A percentile compares a stretch with the other conserved stretches of the same genome.
Conservation (phyloP, 2,797 vertebrate genomes). For the Typhlichthys subterraneus region DNA sequence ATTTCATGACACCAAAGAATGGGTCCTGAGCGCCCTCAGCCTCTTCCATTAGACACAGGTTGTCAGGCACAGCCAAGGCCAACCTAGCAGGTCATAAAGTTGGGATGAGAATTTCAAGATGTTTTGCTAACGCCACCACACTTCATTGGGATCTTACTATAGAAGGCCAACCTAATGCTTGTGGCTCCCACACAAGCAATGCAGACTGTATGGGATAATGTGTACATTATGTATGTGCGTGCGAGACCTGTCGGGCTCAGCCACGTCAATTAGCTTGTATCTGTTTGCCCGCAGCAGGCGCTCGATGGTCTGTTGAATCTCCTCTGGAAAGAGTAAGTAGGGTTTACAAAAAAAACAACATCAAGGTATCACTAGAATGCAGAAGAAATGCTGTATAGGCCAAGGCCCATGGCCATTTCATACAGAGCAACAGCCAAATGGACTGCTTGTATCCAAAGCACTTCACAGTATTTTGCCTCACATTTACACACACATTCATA, state of each 20-base stretch:
- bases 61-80: conserved; percentile 71
- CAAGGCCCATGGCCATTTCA: too few relatives aligned
- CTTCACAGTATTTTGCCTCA: too few relatives aligned
- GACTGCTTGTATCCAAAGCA: too few relatives aligned
- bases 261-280: conserved; percentile 76
- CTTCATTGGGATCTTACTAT: neutral
- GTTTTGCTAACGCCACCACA: neutral
- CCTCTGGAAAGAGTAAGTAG: conserved; percentile 66
- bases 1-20: conserved; percentile 83
- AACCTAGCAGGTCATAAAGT: conserved; percentile 47
- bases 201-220: neutral
- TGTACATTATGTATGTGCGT: conserved; percentile 3
- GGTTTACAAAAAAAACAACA: conserved; percentile 4
- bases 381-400: too few relatives aligned
- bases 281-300: conserved; percentile 71
- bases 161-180: too few relatives aligned
- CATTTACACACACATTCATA: too few relatives aligned
- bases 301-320: conserved; percentile 80
- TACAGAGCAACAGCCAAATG: too few relatives aligned
- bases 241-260: conserved; percentile 77
- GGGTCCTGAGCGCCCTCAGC: conserved; percentile 82
- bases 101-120: neutral
- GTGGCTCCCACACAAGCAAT: neutral
- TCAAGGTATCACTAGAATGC: neutral
- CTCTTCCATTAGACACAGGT: conserved; percentile 71